phyloP scores from a whole-genome alignment of 2,113 vertebrate species.

The Delphinus delphis region DNA sequence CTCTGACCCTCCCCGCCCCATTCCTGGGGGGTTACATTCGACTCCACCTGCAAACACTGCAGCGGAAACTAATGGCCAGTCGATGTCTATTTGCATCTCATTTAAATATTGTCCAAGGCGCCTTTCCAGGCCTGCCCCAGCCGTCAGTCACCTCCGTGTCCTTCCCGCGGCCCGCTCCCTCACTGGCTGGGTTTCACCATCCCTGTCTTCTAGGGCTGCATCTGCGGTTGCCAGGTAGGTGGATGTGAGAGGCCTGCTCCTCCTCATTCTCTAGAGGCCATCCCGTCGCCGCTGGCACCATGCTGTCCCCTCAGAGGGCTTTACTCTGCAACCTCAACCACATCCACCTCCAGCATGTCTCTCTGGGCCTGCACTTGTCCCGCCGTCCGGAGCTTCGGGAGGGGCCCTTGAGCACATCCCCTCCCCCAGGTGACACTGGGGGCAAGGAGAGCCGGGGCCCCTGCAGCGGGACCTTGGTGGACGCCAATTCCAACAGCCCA shows the following conservation, averaged over 20 bases:
- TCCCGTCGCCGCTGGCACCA: constrained; percentile 46
- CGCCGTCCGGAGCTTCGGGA: constrained; percentile 81
- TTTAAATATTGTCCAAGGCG: not conserved
- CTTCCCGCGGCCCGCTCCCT: constrained; percentile 78
- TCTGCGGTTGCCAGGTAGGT: constrained; percentile 60
- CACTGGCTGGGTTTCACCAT: constrained; percentile 79
- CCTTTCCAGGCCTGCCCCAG: not conserved
- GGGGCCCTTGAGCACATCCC: constrained; percentile 76
- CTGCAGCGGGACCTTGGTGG: constrained; percentile 82
- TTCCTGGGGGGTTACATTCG: not conserved
- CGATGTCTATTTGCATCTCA: constrained; percentile 33
- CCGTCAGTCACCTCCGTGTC: constrained; percentile 79
- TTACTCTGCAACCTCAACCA: constrained; percentile 88
- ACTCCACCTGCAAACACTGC: constrained; percentile 69
- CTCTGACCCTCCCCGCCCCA: constrained; percentile 40
- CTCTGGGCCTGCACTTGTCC: constrained; percentile 85
- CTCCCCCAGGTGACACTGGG: constrained; percentile 64
- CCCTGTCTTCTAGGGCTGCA: constrained; percentile 51
- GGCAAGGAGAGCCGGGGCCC: constrained; percentile 69
- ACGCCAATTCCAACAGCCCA: constrained; percentile 95
- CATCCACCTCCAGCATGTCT: constrained; percentile 87
- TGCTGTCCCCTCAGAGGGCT: constrained; percentile 85
- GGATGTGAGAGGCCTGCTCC: not conserved
- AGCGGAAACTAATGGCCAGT: constrained; percentile 47
- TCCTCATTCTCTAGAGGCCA: not conserved